These are phyloP conservation scores for Ganaspis brasiliensis DNA, from an alignment of 2,888 invertebrate species.

Conservation along the genomic window DNA sequence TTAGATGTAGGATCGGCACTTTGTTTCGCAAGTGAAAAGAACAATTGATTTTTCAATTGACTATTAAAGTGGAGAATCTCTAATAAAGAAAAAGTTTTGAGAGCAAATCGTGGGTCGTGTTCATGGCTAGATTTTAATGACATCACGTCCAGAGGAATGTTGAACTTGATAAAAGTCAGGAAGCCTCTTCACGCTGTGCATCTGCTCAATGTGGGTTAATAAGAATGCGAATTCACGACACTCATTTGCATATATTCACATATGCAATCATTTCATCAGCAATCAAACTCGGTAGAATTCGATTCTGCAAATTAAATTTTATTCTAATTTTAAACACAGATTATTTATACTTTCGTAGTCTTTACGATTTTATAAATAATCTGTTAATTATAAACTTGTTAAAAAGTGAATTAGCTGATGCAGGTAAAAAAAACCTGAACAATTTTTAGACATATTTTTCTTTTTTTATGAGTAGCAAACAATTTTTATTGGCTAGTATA, in stretches of 20 bases:
- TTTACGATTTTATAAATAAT: too few relatives aligned
- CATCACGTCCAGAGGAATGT: conserved; percentile 39
- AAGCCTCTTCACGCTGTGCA: conserved; percentile 49
- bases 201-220: conserved; percentile 31
- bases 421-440: too few relatives aligned
- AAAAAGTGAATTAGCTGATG: too few relatives aligned
- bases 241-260: conserved; percentile 25
- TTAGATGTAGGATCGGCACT: neutral
- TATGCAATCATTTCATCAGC: conserved; percentile 21
- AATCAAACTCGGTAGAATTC: neutral
- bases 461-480: too few relatives aligned
- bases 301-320: neutral
- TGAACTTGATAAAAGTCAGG: conserved; percentile 56
- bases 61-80: neutral
- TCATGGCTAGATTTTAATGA: conserved; percentile 27
- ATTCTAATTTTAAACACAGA: neutral
- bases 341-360: too few relatives aligned
- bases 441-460: too few relatives aligned
- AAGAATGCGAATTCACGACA: conserved; percentile 7
- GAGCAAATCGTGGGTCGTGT: conserved; percentile 21
- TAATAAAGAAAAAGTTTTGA: neutral
- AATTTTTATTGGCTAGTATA: too few relatives aligned
- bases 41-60: conserved; percentile 14
- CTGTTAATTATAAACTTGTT: too few relatives aligned
- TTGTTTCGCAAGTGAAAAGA: conserved; percentile 2